Conservation (phyloP, 1,140 invertebrate species). For the Homarus americanus region DNA sequence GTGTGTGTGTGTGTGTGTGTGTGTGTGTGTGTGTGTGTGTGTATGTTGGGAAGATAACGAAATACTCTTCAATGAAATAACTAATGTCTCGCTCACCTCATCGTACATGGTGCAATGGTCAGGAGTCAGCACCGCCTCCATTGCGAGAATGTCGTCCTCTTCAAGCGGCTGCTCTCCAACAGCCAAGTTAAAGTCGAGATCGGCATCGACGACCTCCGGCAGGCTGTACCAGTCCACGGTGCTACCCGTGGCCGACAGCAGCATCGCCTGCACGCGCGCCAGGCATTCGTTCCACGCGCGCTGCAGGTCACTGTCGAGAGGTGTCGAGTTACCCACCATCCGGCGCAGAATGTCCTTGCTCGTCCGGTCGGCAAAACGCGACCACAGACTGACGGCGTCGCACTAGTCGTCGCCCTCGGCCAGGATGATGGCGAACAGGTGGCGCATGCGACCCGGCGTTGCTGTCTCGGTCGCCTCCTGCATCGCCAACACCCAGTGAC, state of each 20-base stretch:
- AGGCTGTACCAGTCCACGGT: background rate
- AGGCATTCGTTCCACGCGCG: background rate
- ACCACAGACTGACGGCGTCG: background rate
- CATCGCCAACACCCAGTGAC: conserved; percentile 6
- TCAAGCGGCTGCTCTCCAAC: background rate
- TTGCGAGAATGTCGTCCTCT: background rate
- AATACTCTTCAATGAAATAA: no score
- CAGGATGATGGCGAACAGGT: conserved; percentile 17
- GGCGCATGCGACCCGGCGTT: background rate
- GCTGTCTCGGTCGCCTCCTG: conserved; percentile 6
- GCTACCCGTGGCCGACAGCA: background rate
- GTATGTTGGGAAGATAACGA: no score
- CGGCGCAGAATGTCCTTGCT: conserved; percentile 3
- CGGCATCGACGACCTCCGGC: background rate
- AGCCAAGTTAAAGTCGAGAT: background rate
- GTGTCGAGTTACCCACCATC: background rate
- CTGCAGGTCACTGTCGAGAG: background rate
- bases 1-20: no score
- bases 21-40: no score
- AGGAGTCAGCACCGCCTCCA: conserved; percentile 8
- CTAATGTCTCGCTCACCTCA: conserved; percentile 15
- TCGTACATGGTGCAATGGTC: conserved; percentile 15
- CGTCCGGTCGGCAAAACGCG: background rate
- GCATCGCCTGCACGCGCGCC: conserved; percentile 4
- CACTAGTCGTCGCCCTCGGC: conserved; percentile 13